These are phyloP conservation scores for Vulpes ferrilata DNA, from an alignment of 2,113 vertebrate species.

Conservation along the genomic window DNA sequence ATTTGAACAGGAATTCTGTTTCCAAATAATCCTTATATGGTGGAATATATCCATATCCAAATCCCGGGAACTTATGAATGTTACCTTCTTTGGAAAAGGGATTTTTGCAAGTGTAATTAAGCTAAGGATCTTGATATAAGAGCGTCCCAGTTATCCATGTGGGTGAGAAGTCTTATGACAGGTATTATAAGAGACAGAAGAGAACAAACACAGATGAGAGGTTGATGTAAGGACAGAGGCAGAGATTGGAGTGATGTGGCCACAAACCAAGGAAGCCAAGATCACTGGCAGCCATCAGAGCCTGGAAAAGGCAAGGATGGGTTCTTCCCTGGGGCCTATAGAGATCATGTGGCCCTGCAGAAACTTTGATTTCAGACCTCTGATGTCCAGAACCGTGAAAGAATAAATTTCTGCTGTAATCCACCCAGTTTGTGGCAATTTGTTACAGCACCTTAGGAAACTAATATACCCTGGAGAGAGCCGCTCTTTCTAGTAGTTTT, in stretches of 20 bases:
- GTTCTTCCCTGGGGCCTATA: background rate
- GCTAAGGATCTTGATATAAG: background rate
- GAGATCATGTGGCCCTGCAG: accelerated
- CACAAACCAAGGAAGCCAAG: background rate
- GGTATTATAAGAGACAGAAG: background rate
- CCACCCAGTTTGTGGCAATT: background rate
- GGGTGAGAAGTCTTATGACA: background rate
- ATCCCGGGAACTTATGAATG: background rate
- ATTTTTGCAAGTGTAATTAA: background rate
- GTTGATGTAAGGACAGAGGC: background rate
- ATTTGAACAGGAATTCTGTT: background rate
- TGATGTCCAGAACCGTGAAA: background rate
- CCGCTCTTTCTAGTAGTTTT: background rate
- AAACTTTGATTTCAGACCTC: background rate
- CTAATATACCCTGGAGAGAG: background rate
- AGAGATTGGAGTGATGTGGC: background rate
- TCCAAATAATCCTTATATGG: background rate
- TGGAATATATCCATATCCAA: background rate
- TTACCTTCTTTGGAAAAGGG: background rate
- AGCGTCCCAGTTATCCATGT: background rate
- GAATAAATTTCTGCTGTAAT: background rate
- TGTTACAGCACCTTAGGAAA: background rate
- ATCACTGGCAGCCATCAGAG: background rate
- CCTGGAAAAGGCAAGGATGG: background rate
- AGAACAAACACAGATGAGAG: background rate